Percentiles rank a stretch among this genome's conserved stretches.
Conservation (phyloP, 2,888 invertebrate species). For the Himalopsyche japonica region DNA sequence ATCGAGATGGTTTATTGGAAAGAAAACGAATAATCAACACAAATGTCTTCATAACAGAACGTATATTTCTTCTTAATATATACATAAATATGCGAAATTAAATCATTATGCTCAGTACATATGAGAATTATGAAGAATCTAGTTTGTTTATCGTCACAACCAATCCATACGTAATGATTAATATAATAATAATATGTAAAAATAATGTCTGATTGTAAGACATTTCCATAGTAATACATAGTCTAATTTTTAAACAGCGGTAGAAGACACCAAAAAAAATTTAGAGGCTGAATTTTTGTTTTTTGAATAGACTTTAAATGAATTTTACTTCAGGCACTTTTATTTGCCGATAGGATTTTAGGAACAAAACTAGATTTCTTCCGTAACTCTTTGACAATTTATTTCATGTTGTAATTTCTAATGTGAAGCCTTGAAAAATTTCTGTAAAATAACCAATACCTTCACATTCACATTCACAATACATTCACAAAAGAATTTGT, state of each 20-base stretch:
- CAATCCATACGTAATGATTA: conserved; percentile 16
- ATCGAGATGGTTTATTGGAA: not conserved
- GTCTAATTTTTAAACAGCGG: not conserved
- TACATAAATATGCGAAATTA: not conserved
- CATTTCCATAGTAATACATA: not conserved
- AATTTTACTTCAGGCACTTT: not conserved
- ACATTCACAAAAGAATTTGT: no score
- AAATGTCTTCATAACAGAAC: not conserved
- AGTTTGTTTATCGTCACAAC: conserved; percentile 14
- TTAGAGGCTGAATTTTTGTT: not conserved
- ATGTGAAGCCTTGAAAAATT: not conserved
- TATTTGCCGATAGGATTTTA: not conserved
- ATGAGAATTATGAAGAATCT: not conserved
- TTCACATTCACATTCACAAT: not conserved
- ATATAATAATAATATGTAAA: not conserved
- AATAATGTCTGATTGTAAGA: not conserved
- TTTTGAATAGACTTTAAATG: not conserved
- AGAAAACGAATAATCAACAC: not conserved
- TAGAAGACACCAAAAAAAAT: not conserved
- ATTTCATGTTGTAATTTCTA: not conserved
- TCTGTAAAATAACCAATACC: not conserved
- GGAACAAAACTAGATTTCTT: not conserved
- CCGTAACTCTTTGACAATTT: not conserved
- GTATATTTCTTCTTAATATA: not conserved
- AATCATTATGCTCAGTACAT: not conserved